Evolutionary conservation across 2,113 vertebrate species (phyloP).

Genomic region (Saiga tatarica): DNA sequence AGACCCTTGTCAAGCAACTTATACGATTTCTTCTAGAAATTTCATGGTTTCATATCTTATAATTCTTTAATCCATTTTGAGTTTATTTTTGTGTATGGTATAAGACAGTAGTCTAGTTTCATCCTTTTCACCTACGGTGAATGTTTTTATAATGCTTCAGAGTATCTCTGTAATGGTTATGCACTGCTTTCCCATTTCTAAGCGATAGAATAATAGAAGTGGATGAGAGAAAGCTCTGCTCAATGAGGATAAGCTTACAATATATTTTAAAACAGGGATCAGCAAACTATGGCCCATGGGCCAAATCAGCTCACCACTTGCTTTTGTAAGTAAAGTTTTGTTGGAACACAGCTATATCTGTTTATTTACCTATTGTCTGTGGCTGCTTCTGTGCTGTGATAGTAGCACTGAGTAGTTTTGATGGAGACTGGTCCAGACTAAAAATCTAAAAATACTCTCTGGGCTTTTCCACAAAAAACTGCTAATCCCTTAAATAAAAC

Average conservation of each 20-base stretch:
- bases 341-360: not conserved
- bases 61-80: not conserved
- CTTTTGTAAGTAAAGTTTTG: not conserved
- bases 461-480: not conserved
- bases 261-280: not conserved
- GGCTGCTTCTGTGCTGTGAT: not conserved
- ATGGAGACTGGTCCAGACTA: not conserved
- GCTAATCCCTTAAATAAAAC: not conserved
- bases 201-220: not conserved
- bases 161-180: not conserved
- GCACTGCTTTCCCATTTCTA: not conserved
- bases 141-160: not conserved
- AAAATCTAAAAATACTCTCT: not conserved
- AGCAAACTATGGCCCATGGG: not conserved
- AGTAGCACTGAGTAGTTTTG: not conserved
- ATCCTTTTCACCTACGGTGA: not conserved
- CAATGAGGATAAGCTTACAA: not conserved
- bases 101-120: not conserved
- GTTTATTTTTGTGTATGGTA: not conserved
- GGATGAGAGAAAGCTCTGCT: not conserved
- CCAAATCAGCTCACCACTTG: not conserved
- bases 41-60: not conserved
- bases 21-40: not conserved
- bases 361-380: not conserved
- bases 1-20: not conserved